Conservation (phyloP, 2,888 invertebrate genomes). For the Periphyllus acericola region DNA sequence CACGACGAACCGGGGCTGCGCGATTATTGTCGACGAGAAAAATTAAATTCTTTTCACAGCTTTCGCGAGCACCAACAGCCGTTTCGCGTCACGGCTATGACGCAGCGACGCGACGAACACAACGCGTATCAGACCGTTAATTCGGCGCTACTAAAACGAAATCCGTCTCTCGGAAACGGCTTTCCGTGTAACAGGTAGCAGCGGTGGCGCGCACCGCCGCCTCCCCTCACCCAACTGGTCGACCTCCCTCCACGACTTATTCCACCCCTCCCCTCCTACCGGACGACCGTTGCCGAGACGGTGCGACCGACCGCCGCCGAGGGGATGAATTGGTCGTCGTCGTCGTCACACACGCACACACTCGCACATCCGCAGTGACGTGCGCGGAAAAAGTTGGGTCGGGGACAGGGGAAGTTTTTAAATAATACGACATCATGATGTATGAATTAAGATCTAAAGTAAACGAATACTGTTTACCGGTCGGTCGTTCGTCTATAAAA, state of each 20-base stretch:
- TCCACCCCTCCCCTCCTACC: neutral
- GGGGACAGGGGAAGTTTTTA: no score
- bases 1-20: no score
- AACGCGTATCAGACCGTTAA: constrained; percentile 48
- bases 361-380: neutral
- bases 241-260: no score
- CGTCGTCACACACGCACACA: neutral
- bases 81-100: neutral
- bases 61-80: no score
- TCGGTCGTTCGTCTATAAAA: no score
- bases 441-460: no score
- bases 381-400: neutral
- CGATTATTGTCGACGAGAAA: no score
- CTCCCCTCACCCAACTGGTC: neutral
- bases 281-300: neutral
- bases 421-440: no score
- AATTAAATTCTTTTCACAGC: no score
- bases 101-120: neutral
- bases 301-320: neutral
- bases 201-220: neutral
- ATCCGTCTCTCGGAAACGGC: constrained; percentile 43
- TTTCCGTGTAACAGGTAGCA: constrained; percentile 59
- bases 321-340: neutral
- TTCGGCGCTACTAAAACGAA: constrained; percentile 55
- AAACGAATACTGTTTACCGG: no score